Conservation (phyloP, 64 coral and sea anemone species). For the Montipora capricornis region DNA sequence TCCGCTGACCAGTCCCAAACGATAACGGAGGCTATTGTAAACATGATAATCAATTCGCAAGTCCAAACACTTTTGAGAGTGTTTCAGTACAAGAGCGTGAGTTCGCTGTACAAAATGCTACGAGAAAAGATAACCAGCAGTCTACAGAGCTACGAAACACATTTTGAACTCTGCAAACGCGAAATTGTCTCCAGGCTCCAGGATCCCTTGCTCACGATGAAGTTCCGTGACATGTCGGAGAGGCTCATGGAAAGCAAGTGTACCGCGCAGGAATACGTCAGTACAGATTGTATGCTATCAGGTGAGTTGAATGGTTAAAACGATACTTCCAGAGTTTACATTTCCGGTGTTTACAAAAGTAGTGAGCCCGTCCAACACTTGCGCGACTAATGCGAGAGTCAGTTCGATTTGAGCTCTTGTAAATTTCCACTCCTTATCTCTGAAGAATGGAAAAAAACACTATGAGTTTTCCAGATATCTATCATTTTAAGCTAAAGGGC, state of each 20-base stretch:
- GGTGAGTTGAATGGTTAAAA: constrained; percentile 41
- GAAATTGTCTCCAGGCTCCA: constrained; percentile 95
- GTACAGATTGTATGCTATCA: constrained; percentile 85
- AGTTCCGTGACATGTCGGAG: constrained; percentile 82
- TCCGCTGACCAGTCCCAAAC: constrained; percentile 77
- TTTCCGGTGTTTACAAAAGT: too few species aligned
- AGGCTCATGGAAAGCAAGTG: constrained; percentile 83
- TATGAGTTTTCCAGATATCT: too few species aligned
- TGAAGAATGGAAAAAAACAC: too few species aligned
- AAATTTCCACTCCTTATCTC: too few species aligned
- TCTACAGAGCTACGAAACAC: constrained; percentile 81
- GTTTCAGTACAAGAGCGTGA: constrained; percentile 98
- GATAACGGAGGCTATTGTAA: constrained; percentile 88
- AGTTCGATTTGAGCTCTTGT: too few species aligned
- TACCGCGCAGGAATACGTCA: constrained; percentile 84
- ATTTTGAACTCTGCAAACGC: constrained; percentile 92
- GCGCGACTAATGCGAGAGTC: too few species aligned
- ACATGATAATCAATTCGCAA: constrained; percentile 97
- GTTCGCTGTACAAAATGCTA: constrained; percentile 97
- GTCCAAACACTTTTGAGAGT: constrained; percentile 91
- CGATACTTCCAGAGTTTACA: too few species aligned
- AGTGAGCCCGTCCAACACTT: too few species aligned
- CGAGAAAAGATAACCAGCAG: constrained; percentile 89
- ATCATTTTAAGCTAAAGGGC: too few species aligned
- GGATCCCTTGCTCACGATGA: constrained; percentile 79